phyloP scores from a whole-genome alignment of 2,113 vertebrate species.

The Zeus faber region DNA sequence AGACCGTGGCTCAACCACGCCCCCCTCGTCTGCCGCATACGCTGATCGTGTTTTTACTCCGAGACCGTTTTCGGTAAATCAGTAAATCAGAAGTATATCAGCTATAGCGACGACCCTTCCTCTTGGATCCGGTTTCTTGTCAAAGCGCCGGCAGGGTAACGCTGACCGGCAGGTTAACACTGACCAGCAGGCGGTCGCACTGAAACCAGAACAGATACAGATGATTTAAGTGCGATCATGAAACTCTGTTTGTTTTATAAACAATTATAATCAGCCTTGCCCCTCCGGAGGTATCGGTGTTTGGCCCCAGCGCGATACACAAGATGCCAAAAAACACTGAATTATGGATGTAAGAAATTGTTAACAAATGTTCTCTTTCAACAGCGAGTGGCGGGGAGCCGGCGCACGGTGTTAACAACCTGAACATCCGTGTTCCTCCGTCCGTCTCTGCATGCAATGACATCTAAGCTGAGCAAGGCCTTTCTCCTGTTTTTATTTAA shows the following conservation, averaged over 20 bases:
- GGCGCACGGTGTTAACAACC: conserved; percentile 18
- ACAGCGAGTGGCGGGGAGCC: conserved; percentile 13
- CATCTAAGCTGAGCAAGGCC: conserved; percentile 19
- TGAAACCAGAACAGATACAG: conserved; percentile 22
- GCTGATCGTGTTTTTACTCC: too few relatives aligned
- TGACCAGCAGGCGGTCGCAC: conserved; percentile 22
- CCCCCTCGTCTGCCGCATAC: too few relatives aligned
- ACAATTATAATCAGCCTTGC: conserved; percentile 54
- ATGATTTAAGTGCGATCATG: conserved; percentile 38
- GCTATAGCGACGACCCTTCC: too few relatives aligned
- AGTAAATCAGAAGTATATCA: too few relatives aligned
- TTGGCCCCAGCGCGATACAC: conserved; percentile 23
- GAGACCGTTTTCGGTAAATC: too few relatives aligned
- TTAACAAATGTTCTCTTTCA: conserved; percentile 55
- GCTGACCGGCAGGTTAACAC: conserved; percentile 1
- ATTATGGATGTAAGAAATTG: conserved; percentile 47
- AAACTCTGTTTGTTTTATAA: conserved; percentile 46
- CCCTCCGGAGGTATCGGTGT: conserved; percentile 25
- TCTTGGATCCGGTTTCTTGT: neutral
- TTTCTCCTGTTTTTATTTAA: conserved; percentile 22
- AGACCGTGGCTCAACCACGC: too few relatives aligned
- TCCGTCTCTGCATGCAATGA: conserved; percentile 11
- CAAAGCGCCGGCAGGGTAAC: neutral
- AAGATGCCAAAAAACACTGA: conserved; percentile 46
- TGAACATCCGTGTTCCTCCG: conserved; percentile 7